These are phyloP conservation scores for Sylvilagus floridanus DNA, from an alignment of 2,797 vertebrate species.

Conservation along the genomic window DNA sequence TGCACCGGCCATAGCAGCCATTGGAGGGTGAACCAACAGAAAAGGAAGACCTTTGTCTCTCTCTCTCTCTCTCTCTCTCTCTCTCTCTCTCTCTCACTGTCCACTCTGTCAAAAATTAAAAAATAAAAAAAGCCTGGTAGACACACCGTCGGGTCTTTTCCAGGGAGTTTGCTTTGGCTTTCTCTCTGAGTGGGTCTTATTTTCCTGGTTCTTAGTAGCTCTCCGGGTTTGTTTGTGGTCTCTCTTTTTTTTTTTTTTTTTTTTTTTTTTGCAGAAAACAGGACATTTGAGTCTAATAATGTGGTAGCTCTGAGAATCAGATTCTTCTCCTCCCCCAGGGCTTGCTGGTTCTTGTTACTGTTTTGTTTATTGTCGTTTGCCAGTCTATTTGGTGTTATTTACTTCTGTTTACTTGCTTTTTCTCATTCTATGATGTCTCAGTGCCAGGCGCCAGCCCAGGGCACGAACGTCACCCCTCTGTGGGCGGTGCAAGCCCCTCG, in stretches of 20 bases:
- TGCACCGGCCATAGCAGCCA: no score
- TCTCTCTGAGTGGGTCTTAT: background rate
- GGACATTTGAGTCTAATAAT: background rate
- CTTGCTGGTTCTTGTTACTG: background rate
- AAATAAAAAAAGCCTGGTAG: background rate
- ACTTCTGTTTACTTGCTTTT: background rate
- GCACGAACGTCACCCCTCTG: no score
- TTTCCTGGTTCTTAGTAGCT: background rate
- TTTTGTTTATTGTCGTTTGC: background rate
- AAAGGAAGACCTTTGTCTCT: no score
- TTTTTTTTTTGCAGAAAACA: background rate
- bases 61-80: no score
- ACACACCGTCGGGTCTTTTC: background rate
- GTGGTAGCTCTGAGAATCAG: background rate
- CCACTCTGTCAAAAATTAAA: no score
- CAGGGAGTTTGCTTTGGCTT: background rate
- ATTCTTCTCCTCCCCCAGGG: background rate
- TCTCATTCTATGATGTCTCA: background rate
- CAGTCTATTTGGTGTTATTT: background rate
- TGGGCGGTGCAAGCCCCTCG: no score
- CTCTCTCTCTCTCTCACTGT: no score
- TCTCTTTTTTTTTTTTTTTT: no score
- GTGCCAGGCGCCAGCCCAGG: background rate
- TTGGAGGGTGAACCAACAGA: no score
- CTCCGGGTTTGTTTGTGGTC: background rate